phyloP scores from a whole-genome alignment of 2,113 vertebrate genomes.

The Turnix velox region DNA sequence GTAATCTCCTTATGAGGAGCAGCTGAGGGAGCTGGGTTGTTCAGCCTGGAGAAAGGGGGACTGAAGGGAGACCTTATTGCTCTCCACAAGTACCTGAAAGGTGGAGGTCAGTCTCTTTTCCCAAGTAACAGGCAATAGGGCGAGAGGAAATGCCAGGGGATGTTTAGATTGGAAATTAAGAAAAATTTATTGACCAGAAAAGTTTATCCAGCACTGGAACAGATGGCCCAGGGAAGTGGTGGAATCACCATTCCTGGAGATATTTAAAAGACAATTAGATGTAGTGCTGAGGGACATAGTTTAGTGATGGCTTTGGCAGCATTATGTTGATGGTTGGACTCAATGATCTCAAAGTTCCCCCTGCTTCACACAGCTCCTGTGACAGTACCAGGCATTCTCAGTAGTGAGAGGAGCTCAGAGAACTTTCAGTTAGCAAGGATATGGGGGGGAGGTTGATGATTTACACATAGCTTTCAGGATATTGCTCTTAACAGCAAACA shows the following conservation, averaged over 20 bases:
- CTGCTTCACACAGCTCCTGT: background rate
- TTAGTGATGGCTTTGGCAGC: background rate
- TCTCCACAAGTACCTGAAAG: background rate
- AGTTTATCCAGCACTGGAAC: background rate
- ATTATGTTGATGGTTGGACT: background rate
- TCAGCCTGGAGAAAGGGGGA: background rate
- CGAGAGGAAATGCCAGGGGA: background rate
- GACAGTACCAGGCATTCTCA: background rate
- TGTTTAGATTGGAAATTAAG: background rate
- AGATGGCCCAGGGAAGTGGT: background rate
- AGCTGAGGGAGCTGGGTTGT: background rate
- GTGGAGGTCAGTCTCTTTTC: background rate
- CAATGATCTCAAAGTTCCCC: background rate
- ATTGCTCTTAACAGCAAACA: background rate
- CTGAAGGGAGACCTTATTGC: background rate
- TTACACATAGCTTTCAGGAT: background rate
- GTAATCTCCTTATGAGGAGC: background rate
- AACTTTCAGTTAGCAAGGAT: background rate
- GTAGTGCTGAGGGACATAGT: background rate
- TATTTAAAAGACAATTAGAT: background rate
- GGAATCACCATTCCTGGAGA: background rate
- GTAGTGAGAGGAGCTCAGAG: background rate
- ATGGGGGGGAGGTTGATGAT: background rate
- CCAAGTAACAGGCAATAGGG: background rate
- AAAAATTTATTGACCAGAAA: background rate